Evolutionary conservation across 2,888 invertebrate genomes (phyloP), one percentile per base, ranked within the genome.

Genomic region (Pterostichus niger): DNA sequence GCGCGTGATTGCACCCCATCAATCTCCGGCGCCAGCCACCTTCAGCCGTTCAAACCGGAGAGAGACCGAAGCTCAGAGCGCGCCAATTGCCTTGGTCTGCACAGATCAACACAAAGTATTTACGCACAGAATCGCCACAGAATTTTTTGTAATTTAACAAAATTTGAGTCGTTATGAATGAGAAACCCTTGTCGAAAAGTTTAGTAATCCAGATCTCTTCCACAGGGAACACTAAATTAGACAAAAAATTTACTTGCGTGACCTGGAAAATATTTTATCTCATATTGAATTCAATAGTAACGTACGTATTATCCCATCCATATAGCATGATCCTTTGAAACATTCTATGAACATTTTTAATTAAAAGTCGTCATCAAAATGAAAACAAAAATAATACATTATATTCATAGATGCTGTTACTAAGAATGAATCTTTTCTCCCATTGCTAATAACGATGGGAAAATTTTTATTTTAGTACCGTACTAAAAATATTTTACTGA

Each of bases 1-100:
- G 81, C 81, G 82, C 76, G 81, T 82, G 82, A 82, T 82, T 82
- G 82, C 52, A 75, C 61, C 35, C 61, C 82, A 82, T 82, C 82
- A 82, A 82, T 82, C 82, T 61, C 75, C 71, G 49, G 73, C 13
- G 15, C 56, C 56, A 40, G 76, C 56, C 24, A 24, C 17, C 17
- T 54, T 54, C 15, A 15, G 54, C 15, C 17, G 13, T 17, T 13
- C 13, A 7, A 13, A 54, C 17, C 54, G 54, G 15, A 15, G 9
- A 54, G 17, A n/a, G 13, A 49, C 49, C 13, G 49, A 49, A 13
- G 6, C n/a, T 49, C 49, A 13, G 13, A 13, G n/a, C 6, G 11
- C 49, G n/a, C n/a, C 49, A 49, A 49, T 13, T 13, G 49, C 49
- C 3, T 24, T 3, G 24, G 24, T 24, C 3, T 24, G 24, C 24